A percentile compares a stretch with the other conserved stretches of the same genome.
Conservation (phyloP, 2,113 vertebrate genomes). For the Oplegnathus fasciatus region DNA sequence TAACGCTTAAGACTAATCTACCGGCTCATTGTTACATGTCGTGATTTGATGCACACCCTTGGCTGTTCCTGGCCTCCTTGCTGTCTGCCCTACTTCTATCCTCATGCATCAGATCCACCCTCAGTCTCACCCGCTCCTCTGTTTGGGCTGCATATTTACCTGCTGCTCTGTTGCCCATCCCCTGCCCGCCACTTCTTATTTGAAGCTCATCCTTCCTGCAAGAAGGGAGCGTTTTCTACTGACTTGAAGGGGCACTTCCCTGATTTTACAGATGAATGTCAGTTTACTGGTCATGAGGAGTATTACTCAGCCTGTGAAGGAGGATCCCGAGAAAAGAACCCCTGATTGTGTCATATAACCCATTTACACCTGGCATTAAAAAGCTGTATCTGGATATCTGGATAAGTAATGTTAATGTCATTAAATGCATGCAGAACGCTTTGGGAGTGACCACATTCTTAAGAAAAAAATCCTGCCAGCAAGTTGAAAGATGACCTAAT, state of each 20-base stretch:
- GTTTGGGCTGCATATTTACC: background rate
- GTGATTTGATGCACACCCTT: background rate
- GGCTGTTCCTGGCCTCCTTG: background rate
- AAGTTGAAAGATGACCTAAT: background rate
- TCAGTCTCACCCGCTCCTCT: background rate
- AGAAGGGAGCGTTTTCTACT: background rate
- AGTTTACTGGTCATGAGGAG: background rate
- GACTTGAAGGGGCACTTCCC: background rate
- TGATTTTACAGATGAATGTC: background rate
- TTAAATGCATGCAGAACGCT: background rate
- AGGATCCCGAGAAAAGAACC: background rate
- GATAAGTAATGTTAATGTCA: background rate
- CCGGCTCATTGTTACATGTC: background rate
- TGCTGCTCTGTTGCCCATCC: background rate
- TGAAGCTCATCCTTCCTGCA: background rate
- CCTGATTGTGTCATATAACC: background rate
- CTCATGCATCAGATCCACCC: slow-evolving; percentile 1
- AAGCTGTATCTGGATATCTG: background rate
- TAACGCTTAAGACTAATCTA: background rate
- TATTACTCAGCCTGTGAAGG: background rate
- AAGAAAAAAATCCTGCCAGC: background rate
- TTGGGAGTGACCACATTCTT: background rate
- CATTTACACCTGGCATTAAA: background rate
- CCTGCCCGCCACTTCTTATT: background rate
- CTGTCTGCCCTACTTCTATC: background rate